Percentiles rank a stretch among this genome's conserved stretches.
Evolutionary conservation across 2,113 vertebrate species (phyloP).

Genomic region (Sinosuthora webbiana): DNA sequence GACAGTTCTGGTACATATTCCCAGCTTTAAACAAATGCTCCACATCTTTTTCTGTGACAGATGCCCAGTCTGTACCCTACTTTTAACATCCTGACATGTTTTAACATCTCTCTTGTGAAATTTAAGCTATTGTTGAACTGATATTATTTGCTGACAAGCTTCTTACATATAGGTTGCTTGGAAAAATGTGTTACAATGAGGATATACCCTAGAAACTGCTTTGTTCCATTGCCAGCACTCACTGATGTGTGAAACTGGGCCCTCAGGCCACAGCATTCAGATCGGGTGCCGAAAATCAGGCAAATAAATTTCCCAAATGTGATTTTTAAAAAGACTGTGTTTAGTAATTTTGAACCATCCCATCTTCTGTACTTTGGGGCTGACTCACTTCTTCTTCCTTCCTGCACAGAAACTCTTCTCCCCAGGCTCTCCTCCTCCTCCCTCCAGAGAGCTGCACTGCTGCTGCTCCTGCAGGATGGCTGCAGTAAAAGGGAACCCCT

Average conservation of each 20-base stretch:
- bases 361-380: neutral
- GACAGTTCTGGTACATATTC: neutral
- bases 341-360: neutral
- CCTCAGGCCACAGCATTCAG: neutral
- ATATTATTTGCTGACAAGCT: neutral
- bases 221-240: neutral
- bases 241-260: neutral
- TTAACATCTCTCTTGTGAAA: neutral
- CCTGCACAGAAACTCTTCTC: neutral
- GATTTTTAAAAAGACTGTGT: neutral
- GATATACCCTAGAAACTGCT: neutral
- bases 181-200: neutral
- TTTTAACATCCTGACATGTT: neutral
- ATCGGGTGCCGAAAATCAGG: neutral
- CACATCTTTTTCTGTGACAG: neutral
- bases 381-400: neutral
- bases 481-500: neutral
- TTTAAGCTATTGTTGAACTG: neutral
- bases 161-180: neutral
- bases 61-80: neutral
- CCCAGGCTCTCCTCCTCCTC: neutral
- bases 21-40: neutral
- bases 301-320: neutral
- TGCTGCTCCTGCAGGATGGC: rapidly evolving
- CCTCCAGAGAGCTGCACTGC: neutral